Conservation (phyloP, 2,113 vertebrate genomes). For the Lathamus discolor region DNA sequence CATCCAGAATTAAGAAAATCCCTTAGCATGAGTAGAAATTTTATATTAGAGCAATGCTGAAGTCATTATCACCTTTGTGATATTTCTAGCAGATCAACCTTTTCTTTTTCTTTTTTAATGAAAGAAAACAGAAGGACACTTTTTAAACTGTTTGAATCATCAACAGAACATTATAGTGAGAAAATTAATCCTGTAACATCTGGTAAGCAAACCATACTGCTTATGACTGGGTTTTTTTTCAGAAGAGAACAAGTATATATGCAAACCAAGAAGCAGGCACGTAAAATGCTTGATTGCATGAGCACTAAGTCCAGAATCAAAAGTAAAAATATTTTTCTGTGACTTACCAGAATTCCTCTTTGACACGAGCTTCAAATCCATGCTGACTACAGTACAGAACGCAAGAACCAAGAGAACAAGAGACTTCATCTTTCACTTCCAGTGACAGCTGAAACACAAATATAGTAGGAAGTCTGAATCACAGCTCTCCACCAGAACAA, state of each 20-base stretch:
- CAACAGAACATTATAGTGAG: not conserved
- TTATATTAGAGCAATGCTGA: not conserved
- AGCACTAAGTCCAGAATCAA: not conserved
- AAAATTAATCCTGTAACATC: not conserved
- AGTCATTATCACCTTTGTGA: not conserved
- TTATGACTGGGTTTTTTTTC: not conserved
- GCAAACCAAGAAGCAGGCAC: not conserved
- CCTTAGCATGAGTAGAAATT: not conserved
- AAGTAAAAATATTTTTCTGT: constrained; percentile 15
- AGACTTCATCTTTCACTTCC: constrained; percentile 84
- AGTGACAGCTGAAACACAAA: constrained; percentile 73
- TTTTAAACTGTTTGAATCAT: not conserved
- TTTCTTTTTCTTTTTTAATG: not conserved
- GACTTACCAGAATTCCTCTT: constrained; percentile 97
- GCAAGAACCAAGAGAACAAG: constrained; percentile 81
- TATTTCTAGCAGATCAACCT: not conserved
- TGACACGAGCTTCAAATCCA: constrained; percentile 90
- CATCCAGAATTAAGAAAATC: not conserved
- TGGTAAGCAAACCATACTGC: not conserved
- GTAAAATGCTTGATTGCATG: not conserved
- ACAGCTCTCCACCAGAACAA: constrained; percentile 48
- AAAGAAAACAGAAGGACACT: not conserved
- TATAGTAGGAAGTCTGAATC: constrained; percentile 48
- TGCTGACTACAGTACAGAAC: constrained; percentile 82
- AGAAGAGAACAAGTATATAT: not conserved